phyloP scores from a whole-genome alignment of 2,797 vertebrate species.

The Uromys caudimaculatus region DNA sequence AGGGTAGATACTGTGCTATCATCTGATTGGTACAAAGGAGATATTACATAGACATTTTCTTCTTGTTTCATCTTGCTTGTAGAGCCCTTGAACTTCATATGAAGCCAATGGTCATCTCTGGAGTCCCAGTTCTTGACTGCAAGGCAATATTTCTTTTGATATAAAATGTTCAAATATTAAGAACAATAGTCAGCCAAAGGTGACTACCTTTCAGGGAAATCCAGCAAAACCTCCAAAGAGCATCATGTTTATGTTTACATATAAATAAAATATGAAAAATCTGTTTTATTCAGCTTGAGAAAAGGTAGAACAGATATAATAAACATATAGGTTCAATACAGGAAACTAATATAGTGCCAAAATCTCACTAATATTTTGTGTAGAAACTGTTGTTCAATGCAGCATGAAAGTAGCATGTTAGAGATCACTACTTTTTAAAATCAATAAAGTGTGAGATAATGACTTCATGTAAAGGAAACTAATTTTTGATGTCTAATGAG shows the following conservation, averaged over 20 bases:
- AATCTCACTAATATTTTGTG: background rate
- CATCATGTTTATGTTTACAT: background rate
- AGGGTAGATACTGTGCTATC: background rate
- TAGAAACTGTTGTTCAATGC: background rate
- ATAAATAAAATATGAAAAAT: background rate
- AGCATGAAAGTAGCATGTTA: background rate
- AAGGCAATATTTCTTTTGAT: rapidly evolving
- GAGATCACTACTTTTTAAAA: background rate
- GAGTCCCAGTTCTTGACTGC: rapidly evolving
- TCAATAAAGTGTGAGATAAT: background rate
- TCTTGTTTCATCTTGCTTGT: background rate
- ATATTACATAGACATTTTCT: background rate
- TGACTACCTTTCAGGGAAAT: background rate
- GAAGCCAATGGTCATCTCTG: background rate
- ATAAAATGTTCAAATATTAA: background rate
- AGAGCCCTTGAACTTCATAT: background rate
- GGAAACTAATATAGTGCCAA: background rate
- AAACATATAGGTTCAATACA: background rate
- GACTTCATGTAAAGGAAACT: background rate
- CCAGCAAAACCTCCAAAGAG: background rate
- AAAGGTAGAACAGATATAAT: background rate
- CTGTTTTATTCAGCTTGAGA: background rate
- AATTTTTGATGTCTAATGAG: background rate
- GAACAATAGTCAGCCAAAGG: background rate
- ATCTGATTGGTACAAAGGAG: background rate